phyloP scores from a whole-genome alignment of 2,888 invertebrate genomes.

The Drosophila hawaiiensis region DNA sequence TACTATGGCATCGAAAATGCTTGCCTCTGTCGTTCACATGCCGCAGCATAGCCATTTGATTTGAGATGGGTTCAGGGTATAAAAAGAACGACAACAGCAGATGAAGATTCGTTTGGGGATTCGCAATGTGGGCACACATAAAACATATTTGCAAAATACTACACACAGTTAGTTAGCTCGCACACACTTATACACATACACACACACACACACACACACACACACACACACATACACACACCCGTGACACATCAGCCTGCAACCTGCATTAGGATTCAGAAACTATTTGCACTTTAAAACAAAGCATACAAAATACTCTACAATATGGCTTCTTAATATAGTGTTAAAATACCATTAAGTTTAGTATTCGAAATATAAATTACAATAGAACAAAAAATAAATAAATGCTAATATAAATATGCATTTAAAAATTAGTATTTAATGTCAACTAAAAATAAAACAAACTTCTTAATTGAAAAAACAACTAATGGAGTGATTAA shows the following conservation, averaged over 20 bases:
- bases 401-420: background rate
- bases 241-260: conserved; percentile 23
- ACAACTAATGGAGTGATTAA: background rate
- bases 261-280: conserved; percentile 22
- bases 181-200: conserved; percentile 11
- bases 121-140: conserved; percentile 64
- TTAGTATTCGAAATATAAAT: background rate
- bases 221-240: background rate
- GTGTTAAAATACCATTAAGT: background rate
- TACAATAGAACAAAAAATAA: background rate
- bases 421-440: background rate
- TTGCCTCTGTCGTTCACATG: background rate
- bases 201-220: conserved; percentile 2
- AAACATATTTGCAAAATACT: conserved; percentile 75
- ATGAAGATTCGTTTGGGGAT: conserved; percentile 51
- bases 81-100: conserved; percentile 16
- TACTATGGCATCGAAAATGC: background rate
- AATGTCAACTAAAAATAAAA: background rate
- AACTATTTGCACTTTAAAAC: conserved; percentile 22
- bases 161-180: conserved; percentile 64
- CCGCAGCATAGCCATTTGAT: background rate
- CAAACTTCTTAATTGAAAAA: background rate
- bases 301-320: conserved; percentile 25
- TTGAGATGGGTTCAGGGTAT: background rate
- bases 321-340: background rate